Evolutionary conservation across 2,888 invertebrate species (phyloP), one percentile per base, ranked within the genome.

Genomic region (Cephonodes hylas): DNA sequence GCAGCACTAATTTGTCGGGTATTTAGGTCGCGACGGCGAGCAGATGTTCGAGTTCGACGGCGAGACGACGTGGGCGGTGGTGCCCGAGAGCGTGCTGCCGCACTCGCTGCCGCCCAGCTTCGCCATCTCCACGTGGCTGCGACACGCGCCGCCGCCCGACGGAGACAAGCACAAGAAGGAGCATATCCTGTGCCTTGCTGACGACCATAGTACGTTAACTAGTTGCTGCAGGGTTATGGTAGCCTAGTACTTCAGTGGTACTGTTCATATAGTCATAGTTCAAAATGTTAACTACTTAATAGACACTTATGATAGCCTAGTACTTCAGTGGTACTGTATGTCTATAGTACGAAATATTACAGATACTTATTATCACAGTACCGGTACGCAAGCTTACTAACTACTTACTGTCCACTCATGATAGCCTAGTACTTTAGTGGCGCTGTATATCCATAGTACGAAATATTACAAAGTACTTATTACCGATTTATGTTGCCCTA

Each of bases 1-100:
- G n/a, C 2, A 20, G 6, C 0, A 34, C 1, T 3, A 13, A 38
- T 1, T 3, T 13, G n/a, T n/a, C n/a, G n/a, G 10, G 4, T n/a
- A 3, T 3, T 18, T 13, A 93, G 93, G 94, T 27, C 94, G 93
- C 69, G 96, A 97, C 79, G 95, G 96, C 58, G 98, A 98, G 82
- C 97, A 98, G 78, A 97, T 99, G 88, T 99, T 98, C 88, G 97
- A 97, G 80, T 99, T 99, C 87, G 99, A 99, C 88, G 99, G 99
- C 15, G 94, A 94, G 44, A 96, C 95, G 61, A 97, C 97, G 0
- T 98, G 98, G 0, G 90, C 89, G 4, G 95, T 96, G 31, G 95
- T 98, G 15, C 98, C 98, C 0, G 94, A 95, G 73, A 92, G 94
- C 4, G 93, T 96, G 4, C 85, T 98, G 60, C 94, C 96, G 66